Percentiles rank a stretch among this genome's conserved stretches.
Conservation (phyloP, 2,888 invertebrate genomes). For the Rotaria sp. region DNA sequence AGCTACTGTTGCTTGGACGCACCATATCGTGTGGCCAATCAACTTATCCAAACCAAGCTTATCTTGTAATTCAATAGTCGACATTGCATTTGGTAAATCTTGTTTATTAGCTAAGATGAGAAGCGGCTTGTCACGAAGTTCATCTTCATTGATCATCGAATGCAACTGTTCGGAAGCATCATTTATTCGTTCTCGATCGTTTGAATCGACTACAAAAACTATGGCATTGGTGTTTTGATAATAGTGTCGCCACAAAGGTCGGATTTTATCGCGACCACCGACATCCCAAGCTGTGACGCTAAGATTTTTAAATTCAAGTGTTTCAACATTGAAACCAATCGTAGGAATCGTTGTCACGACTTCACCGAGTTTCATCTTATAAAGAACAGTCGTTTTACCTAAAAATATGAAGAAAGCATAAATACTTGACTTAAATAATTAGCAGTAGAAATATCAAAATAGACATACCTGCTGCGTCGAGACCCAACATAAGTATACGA, state of each 20-base stretch:
- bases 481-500: too few species aligned
- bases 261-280: too few species aligned
- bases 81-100: slow-evolving; percentile 99
- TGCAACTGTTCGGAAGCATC: slow-evolving; percentile 96
- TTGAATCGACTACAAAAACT: slow-evolving; percentile 99
- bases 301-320: slow-evolving; percentile 98
- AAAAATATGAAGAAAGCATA: not conserved
- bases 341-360: slow-evolving; percentile 99
- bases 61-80: slow-evolving; percentile 98
- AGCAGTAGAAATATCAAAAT: too few species aligned
- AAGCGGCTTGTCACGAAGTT: slow-evolving; percentile 94
- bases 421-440: too few species aligned
- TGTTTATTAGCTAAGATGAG: slow-evolving; percentile 99
- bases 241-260: slow-evolving; percentile 88
- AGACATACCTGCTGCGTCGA: too few species aligned
- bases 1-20: slow-evolving; percentile 68
- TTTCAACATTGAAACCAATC: too few species aligned
- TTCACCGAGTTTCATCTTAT: slow-evolving; percentile 99
- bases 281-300: slow-evolving; percentile 99
- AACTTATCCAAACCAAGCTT: too few species aligned
- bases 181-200: slow-evolving; percentile 95
- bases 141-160: slow-evolving; percentile 98
- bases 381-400: slow-evolving; percentile 98
- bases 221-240: slow-evolving; percentile 88
- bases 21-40: too few species aligned